Base-by-base conservation (phyloP, 2,797 vertebrate genomes). In the Toxotes lorentzi region DNA sequence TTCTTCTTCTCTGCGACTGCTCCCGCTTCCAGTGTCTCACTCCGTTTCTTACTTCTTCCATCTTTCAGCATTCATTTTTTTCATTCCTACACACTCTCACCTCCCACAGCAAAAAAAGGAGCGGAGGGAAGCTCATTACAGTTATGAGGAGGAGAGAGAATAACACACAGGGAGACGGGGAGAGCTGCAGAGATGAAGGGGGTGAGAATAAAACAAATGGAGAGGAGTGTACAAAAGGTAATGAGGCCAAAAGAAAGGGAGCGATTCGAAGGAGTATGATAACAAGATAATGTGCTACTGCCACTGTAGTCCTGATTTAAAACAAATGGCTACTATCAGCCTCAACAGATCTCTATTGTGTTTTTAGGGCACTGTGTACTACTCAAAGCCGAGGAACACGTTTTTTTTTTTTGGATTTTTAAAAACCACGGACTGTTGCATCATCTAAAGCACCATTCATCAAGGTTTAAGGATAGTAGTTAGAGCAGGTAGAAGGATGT, bases 181-280 rank as follows among this genome's bases (percentile, higher is more conserved):
- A 58, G 66, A 70, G 70, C 67, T 53, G 62, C 47, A 16, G 77
- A 81, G 68, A 88, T 67, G 73, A 81, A 88, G 78, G 60, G 53
- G 64, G 38, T 65, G 62, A 56, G 79, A 71, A 85, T 82, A 71
- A 90, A 89, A 91, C 72, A 89, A 91, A 91, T 81, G 70, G 64
- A 86, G 64, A 83, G 57, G 51, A 83, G 40, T 88, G 70, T 79
- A 70, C 71, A 75, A 73, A 86, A 88, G 81, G 77, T 89, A 90
- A 92, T 88, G 87, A 91, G 85, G 79, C 75, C 78, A 84, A 88
- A 85, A 78, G 76, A 85, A 85, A 87, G 79, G 64, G 70, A 82
- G 54, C 35, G 2, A 81, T 69, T 79, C 74, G 76, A 79, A 82
- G 69, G 48, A 71, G 64, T 56, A 32, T 45, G 58, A 83, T 77